Percentiles rank a stretch among this genome's conserved stretches.
These are phyloP conservation scores for Hoplias malabaricus DNA, from an alignment of 2,113 vertebrate species.

Conservation along the genomic window DNA sequence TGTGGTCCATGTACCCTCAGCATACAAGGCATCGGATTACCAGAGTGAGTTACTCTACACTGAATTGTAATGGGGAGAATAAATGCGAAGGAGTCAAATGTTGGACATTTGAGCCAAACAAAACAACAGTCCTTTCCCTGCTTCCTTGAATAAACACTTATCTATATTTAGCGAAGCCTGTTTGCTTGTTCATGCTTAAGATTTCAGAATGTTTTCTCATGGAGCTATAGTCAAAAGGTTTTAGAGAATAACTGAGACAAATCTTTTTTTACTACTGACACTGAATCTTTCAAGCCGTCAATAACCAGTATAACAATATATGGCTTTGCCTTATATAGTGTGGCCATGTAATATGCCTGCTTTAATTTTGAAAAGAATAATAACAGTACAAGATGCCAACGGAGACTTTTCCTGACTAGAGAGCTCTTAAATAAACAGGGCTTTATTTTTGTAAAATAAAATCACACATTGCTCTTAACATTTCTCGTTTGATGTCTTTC, in stretches of 20 bases:
- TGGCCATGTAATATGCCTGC: not conserved
- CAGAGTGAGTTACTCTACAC: not conserved
- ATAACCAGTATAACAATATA: not conserved
- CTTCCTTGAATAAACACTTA: not conserved
- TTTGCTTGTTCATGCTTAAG: not conserved
- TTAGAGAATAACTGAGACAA: not conserved
- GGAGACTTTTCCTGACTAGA: not conserved
- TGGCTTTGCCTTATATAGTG: not conserved
- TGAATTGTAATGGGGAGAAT: constrained; percentile 14
- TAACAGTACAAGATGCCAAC: not conserved
- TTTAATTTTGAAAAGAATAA: no score
- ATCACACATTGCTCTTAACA: no score
- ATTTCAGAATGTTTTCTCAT: not conserved
- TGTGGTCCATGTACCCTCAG: constrained; percentile 24
- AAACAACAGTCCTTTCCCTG: constrained; percentile 13
- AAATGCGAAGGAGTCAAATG: constrained; percentile 26
- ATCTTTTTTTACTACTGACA: not conserved
- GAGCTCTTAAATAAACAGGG: not conserved
- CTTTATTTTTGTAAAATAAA: not conserved
- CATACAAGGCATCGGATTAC: constrained; percentile 39
- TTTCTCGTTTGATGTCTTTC: not conserved
- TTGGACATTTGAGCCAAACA: constrained; percentile 26
- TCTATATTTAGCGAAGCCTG: constrained; percentile 27
- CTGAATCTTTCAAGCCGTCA: not conserved
- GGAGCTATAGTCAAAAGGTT: not conserved